These are phyloP conservation scores for Salminus brasiliensis DNA, from an alignment of 2,113 vertebrate species.

Conservation along the genomic window DNA sequence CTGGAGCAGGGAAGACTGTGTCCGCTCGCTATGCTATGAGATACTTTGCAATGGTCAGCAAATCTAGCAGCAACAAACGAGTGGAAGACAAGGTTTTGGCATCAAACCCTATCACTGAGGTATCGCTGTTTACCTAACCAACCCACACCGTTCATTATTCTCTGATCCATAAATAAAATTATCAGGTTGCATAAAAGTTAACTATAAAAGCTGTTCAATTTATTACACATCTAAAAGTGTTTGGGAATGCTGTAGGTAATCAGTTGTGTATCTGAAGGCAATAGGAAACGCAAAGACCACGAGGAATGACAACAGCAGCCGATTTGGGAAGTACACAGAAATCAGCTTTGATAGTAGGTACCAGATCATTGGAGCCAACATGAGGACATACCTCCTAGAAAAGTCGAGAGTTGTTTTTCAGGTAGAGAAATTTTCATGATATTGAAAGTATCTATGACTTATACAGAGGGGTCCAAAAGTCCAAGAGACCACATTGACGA, in stretches of 20 bases:
- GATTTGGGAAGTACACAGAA: slow-evolving; percentile 97
- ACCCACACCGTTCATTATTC: neutral
- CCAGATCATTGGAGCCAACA: slow-evolving; percentile 94
- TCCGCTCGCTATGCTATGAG: slow-evolving; percentile 96
- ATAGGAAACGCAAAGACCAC: slow-evolving; percentile 98
- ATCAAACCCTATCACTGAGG: slow-evolving; percentile 95
- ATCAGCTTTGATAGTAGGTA: slow-evolving; percentile 90
- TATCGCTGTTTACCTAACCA: slow-evolving; percentile 52
- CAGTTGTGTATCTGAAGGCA: slow-evolving; percentile 74
- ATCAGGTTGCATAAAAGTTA: neutral
- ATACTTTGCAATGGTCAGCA: slow-evolving; percentile 96
- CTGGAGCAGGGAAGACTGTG: slow-evolving; percentile 96
- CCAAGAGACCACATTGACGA: too few species aligned
- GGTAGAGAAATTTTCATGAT: slow-evolving; percentile 68
- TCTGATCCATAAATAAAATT: neutral
- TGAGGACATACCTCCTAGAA: slow-evolving; percentile 96
- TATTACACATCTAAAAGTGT: neutral
- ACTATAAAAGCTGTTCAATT: neutral
- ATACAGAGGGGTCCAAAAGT: too few species aligned
- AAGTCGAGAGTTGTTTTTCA: slow-evolving; percentile 98
- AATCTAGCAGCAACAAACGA: slow-evolving; percentile 85
- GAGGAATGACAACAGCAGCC: slow-evolving; percentile 96
- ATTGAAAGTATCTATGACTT: neutral
- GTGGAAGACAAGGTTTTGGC: slow-evolving; percentile 96
- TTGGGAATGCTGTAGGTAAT: neutral